phyloP scores from a whole-genome alignment of 2,113 vertebrate genomes.

The Brachirus orientalis region DNA sequence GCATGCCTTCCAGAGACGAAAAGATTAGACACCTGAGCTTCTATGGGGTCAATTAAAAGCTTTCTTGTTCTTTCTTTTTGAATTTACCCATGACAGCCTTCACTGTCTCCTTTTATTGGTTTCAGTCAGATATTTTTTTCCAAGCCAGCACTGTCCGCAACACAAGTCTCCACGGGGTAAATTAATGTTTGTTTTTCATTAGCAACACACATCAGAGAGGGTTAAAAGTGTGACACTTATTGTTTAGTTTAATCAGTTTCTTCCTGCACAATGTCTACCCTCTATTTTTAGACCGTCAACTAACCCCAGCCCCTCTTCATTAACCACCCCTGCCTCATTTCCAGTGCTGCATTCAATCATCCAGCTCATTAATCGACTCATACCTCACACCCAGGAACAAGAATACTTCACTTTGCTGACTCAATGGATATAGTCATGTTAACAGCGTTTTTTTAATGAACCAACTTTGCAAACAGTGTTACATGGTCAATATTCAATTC shows the following conservation, averaged over 20 bases:
- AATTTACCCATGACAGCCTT: slow-evolving; percentile 33
- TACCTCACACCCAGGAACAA: slow-evolving; percentile 45
- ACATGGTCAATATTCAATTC: slow-evolving; percentile 28
- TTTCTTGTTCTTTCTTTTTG: slow-evolving; percentile 6
- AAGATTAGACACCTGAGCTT: neutral
- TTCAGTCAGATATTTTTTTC: slow-evolving; percentile 25
- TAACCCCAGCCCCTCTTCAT: slow-evolving; percentile 26
- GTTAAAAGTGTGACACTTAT: slow-evolving; percentile 8
- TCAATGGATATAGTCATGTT: slow-evolving; percentile 39
- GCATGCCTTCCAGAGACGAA: slow-evolving; percentile 6
- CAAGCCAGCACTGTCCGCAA: neutral
- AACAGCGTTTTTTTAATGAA: slow-evolving; percentile 27
- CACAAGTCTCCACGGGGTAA: slow-evolving; percentile 19
- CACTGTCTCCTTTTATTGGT: slow-evolving; percentile 54
- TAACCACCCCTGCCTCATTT: slow-evolving; percentile 49
- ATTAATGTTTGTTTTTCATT: slow-evolving; percentile 35
- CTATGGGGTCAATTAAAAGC: slow-evolving; percentile 31
- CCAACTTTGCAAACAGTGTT: slow-evolving; percentile 13
- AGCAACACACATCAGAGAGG: slow-evolving; percentile 9
- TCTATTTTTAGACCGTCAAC: slow-evolving; percentile 56
- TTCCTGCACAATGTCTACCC: slow-evolving; percentile 10
- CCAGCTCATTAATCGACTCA: slow-evolving; percentile 55
- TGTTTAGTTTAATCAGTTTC: slow-evolving; percentile 22
- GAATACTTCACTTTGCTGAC: slow-evolving; percentile 26
- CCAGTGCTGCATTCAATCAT: slow-evolving; percentile 61